Percentiles rank a stretch among this genome's conserved stretches.
These are phyloP conservation scores for Sphaerophoria taeniata DNA, from an alignment of 2,888 invertebrate genomes.

Conservation along the genomic window DNA sequence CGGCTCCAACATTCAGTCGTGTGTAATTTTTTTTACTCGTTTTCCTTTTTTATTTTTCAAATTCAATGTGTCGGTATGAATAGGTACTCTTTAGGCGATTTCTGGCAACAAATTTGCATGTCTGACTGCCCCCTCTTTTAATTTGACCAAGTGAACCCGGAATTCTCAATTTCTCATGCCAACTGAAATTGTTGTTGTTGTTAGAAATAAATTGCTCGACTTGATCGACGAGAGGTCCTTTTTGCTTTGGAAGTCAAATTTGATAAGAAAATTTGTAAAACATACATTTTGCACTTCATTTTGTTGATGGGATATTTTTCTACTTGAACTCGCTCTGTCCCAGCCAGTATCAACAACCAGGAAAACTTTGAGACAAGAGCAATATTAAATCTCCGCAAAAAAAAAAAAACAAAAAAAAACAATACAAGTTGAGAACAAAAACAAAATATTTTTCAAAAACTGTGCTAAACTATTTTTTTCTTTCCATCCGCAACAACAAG, in stretches of 20 bases:
- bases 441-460: slow-evolving; percentile 18
- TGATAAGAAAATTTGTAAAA: no score
- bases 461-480: slow-evolving; percentile 20
- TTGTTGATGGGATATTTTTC: not conserved
- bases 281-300: not conserved
- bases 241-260: no score
- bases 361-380: slow-evolving; percentile 7
- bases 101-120: slow-evolving; percentile 35
- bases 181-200: not conserved
- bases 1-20: no score
- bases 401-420: slow-evolving; percentile 39
- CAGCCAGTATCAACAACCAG: not conserved
- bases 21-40: no score
- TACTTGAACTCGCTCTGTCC: not conserved
- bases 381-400: slow-evolving; percentile 30
- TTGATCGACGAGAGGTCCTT: not conserved
- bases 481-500: slow-evolving; percentile 25
- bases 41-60: not conserved
- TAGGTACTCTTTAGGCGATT: slow-evolving; percentile 21
- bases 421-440: slow-evolving; percentile 33
- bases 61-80: slow-evolving; percentile 19
- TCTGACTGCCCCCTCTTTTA: slow-evolving; percentile 26
- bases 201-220: not conserved
- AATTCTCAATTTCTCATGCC: slow-evolving; percentile 5
- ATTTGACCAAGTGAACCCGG: slow-evolving; percentile 30